A percentile compares a stretch with the other conserved stretches of the same genome.
These are phyloP conservation scores for Cinclus cinclus DNA, from an alignment of 2,113 vertebrate genomes.

Conservation along the genomic window DNA sequence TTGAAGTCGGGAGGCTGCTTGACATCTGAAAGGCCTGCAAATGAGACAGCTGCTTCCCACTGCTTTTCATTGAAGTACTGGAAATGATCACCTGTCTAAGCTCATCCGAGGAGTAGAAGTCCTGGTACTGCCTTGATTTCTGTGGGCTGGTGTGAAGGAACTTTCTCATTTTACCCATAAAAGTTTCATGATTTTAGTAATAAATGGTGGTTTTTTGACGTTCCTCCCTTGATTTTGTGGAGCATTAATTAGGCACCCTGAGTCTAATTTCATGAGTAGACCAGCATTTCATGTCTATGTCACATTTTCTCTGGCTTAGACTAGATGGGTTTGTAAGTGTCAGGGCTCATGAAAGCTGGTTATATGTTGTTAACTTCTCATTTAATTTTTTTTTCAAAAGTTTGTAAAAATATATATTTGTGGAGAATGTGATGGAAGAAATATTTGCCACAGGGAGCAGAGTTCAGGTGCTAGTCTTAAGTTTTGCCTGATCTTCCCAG, in stretches of 20 bases:
- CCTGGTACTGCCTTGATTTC: background rate
- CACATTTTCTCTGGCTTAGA: background rate
- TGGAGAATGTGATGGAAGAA: background rate
- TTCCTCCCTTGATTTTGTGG: background rate
- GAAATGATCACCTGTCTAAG: background rate
- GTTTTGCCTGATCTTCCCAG: background rate
- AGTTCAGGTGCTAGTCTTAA: background rate
- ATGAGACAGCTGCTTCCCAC: background rate
- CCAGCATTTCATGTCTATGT: background rate
- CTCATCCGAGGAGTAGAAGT: background rate
- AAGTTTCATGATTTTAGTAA: background rate
- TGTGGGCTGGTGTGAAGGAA: background rate
- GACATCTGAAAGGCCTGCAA: background rate
- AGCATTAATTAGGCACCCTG: background rate
- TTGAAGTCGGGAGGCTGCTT: background rate
- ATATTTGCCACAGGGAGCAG: background rate
- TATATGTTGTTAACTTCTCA: background rate
- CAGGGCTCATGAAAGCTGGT: background rate
- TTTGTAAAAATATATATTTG: background rate
- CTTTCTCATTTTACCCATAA: background rate
- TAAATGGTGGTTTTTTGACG: accelerated
- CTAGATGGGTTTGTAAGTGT: background rate
- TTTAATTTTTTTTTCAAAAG: background rate
- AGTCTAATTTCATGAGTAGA: background rate
- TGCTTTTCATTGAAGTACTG: background rate